Base-by-base conservation (phyloP, 2,113 vertebrate genomes). In the Gorsachius goisagi region DNA sequence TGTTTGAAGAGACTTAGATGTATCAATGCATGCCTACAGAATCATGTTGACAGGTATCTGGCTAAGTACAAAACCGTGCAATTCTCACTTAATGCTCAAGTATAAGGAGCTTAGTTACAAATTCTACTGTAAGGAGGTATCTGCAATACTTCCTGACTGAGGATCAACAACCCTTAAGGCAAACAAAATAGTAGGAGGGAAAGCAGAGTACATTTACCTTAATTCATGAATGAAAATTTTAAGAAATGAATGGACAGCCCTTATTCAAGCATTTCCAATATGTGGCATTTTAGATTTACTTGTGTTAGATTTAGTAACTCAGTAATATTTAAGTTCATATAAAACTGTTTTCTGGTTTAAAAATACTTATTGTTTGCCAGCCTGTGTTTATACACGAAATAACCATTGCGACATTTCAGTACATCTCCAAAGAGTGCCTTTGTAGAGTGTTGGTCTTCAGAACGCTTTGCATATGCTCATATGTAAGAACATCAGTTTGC, bases 381-480 rank as follows among this genome's bases (percentile, higher is more conserved):
- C 15, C 26, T 3, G 3, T 59, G 27, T 67, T 85, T 81, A 56
- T n/a, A 71, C 8, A 91, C 71, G 26, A 71, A 91, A 55, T 37
- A 80, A 44, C 26, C 8, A 76, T 27, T 76, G 39, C 12, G 85
- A 30, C 5, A 50, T 50, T 84, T 71, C 63, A 50, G 32, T 33
- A 69, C 9, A 22, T 52, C 35, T 88, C 32, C 21, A 83, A 60
- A 75, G 21, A 83, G 18, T 35, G 8, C 4, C 23, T 67, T 64
- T 75, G 60, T 19, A 58, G 35, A 26, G 5, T 19, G 27, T 5
- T 10, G 1, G 3, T 83, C 41, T 55, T 88, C 5, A 5, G 17
- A 94, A 80, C 0, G 0, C 9, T 77, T 83, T 35, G 45, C 0
- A 0, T 27, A 68, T 2, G 1, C 10, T 74, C 0, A 0, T 9